A percentile compares a stretch with the other conserved stretches of the same genome.
Evolutionary conservation across 2,888 invertebrate genomes (phyloP).

Genomic region (Monoplex corrugatus): DNA sequence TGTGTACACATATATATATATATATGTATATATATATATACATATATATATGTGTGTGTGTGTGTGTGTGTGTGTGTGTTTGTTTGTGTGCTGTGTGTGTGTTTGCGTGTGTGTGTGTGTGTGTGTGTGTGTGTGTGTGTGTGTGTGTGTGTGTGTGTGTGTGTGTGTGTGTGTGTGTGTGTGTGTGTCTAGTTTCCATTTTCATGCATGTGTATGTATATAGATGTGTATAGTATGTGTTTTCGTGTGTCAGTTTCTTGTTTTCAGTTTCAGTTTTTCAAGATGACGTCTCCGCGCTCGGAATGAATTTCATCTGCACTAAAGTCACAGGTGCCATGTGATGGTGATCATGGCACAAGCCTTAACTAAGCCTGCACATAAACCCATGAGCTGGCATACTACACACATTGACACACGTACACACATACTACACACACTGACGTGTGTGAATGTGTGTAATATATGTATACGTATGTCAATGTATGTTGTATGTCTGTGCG

Average conservation of each 20-base stretch:
- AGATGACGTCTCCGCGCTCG: no score
- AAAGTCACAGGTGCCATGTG: no score
- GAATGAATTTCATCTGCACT: no score
- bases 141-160: background rate
- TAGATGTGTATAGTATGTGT: background rate
- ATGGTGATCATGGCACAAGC: no score
- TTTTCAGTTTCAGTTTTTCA: no score
- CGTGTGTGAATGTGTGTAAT: no score
- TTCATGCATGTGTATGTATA: background rate
- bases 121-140: background rate
- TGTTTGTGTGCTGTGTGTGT: conserved; percentile 6
- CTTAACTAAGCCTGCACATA: no score
- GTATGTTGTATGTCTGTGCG: no score
- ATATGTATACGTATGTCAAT: no score
- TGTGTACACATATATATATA: background rate
- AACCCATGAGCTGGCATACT: no score
- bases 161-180: background rate
- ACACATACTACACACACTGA: no score
- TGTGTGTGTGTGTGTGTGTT: conserved; percentile 9
- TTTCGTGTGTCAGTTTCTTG: background rate
- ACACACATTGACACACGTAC: no score
- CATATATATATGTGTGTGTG: background rate
- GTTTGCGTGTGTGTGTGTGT: conserved; percentile 5
- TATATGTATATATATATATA: background rate
- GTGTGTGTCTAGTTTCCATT: background rate